Evolutionary conservation across 2,888 invertebrate genomes (phyloP).

Genomic region (Pyrocoelia pectoralis): DNA sequence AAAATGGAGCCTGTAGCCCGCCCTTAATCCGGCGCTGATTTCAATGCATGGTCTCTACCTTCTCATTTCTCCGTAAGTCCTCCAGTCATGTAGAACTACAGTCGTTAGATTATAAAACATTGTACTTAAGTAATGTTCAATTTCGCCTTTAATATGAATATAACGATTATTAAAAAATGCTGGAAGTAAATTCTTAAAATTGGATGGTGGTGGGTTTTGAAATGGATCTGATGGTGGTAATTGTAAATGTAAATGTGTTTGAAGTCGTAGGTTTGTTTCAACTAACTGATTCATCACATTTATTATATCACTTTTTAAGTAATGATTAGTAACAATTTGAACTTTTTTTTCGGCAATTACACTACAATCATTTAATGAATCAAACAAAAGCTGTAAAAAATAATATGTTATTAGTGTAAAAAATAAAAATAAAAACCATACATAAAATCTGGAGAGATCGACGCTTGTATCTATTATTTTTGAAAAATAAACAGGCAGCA

Average conservation of each 20-base stretch:
- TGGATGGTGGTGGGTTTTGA: constrained; percentile 49
- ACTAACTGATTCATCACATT: constrained; percentile 83
- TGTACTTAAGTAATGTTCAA: constrained; percentile 91
- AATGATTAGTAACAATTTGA: constrained; percentile 55
- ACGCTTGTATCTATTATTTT: constrained; percentile 73
- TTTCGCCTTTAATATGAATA: constrained; percentile 57
- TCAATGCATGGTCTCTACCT: too few species aligned
- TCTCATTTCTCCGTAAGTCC: constrained; percentile 96
- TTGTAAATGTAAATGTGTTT: constrained; percentile 91
- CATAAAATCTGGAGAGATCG: constrained; percentile 70
- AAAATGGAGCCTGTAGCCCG: too few species aligned
- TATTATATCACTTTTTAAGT: constrained; percentile 67
- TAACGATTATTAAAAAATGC: constrained; percentile 55
- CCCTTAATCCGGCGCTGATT: too few species aligned
- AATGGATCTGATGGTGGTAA: constrained; percentile 65
- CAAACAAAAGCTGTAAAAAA: constrained; percentile 53
- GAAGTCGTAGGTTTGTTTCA: constrained; percentile 91
- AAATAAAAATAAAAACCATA: constrained; percentile 49
- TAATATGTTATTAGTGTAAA: background rate
- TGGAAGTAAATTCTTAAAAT: constrained; percentile 52
- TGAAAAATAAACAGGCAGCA: constrained; percentile 79
- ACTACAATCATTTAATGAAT: constrained; percentile 54
- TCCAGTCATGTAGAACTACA: constrained; percentile 97
- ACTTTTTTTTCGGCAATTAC: constrained; percentile 50
- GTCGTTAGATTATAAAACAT: constrained; percentile 98